phyloP scores from a whole-genome alignment of 1,140 invertebrate genomes.

The Cydia fagiglandana region DNA sequence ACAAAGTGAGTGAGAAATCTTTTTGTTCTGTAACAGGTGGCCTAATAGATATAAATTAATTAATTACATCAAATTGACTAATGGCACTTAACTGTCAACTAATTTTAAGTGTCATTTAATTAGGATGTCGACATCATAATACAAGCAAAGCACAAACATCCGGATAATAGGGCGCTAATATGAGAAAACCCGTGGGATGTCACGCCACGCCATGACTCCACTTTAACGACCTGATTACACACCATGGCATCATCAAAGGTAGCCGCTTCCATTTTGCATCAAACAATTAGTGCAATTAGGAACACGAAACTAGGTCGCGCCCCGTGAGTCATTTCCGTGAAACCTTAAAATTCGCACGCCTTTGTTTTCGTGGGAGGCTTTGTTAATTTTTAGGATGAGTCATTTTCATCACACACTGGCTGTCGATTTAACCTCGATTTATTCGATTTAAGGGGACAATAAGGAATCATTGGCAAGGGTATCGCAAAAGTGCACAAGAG shows the following conservation, averaged over 20 bases:
- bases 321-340: neutral
- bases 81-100: neutral
- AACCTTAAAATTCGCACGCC: constrained; percentile 19
- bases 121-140: constrained; percentile 22
- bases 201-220: constrained; percentile 7
- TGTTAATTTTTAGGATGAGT: neutral
- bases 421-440: neutral
- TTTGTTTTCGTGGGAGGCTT: constrained; percentile 9
- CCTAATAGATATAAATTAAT: neutral
- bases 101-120: neutral
- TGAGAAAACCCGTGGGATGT: constrained; percentile 17
- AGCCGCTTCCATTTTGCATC: constrained; percentile 26
- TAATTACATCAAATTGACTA: neutral
- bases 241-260: neutral
- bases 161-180: neutral
- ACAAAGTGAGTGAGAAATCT: no score
- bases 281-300: constrained; percentile 22
- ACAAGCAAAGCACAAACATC: constrained; percentile 17
- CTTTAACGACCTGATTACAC: neutral
- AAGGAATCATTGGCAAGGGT: no score
- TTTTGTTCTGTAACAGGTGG: no score
- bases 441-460: no score
- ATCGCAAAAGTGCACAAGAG: no score
- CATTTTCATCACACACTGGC: neutral
- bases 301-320: neutral